Percentiles rank a stretch among this genome's conserved stretches.
These are phyloP conservation scores for Poecilia latipinna DNA, from an alignment of 2,113 vertebrate species.

Conservation along the genomic window DNA sequence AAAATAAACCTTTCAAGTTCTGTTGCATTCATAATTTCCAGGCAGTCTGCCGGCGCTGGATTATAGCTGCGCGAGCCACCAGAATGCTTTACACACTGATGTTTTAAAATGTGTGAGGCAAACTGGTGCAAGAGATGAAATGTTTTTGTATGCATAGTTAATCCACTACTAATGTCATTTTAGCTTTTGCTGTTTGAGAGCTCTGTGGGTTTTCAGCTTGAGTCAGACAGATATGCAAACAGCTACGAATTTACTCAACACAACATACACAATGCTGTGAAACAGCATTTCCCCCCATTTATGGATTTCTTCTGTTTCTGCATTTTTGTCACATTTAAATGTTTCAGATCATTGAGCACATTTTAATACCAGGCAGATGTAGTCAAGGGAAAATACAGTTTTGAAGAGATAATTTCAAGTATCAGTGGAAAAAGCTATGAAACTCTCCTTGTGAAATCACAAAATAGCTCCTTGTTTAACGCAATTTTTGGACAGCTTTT, in stretches of 20 bases:
- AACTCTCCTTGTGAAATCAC: neutral
- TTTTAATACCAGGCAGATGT: too few relatives aligned
- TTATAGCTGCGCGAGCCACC: neutral
- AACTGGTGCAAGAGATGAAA: too few relatives aligned
- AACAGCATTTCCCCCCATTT: neutral
- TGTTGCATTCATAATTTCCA: neutral
- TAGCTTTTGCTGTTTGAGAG: neutral
- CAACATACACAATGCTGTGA: neutral
- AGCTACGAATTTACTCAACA: neutral
- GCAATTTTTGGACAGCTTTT: too few relatives aligned
- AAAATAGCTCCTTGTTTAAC: neutral
- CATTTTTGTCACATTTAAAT: neutral
- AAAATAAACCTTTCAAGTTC: constrained; percentile 14
- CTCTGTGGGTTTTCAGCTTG: neutral
- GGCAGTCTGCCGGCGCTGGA: neutral
- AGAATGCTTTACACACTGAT: neutral
- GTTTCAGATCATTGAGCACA: neutral
- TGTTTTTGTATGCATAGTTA: too few relatives aligned
- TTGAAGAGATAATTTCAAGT: too few relatives aligned
- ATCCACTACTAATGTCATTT: neutral
- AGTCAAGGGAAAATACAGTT: too few relatives aligned
- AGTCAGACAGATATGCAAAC: neutral
- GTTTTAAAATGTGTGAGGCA: neutral
- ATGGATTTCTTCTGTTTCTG: neutral
- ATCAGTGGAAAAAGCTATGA: too few relatives aligned